These are phyloP conservation scores for Anthonomus grandis DNA, from an alignment of 1,140 invertebrate genomes.

Conservation along the genomic window DNA sequence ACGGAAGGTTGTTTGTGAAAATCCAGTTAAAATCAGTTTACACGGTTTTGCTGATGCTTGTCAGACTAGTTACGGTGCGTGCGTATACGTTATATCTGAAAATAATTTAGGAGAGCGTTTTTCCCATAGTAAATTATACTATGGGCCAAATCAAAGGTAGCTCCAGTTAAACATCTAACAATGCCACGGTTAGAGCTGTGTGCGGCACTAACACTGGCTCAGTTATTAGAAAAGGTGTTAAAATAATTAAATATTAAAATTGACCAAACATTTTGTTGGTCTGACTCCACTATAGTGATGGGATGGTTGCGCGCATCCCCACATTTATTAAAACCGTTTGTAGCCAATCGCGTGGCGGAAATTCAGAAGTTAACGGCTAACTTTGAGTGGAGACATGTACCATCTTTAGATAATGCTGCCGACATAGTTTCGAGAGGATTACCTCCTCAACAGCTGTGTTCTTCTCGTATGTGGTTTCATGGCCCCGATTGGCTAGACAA, in stretches of 20 bases:
- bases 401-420: too few relatives aligned
- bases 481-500: too few relatives aligned
- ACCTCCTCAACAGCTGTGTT: too few relatives aligned
- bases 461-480: too few relatives aligned
- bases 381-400: too few relatives aligned
- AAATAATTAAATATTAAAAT: constrained; percentile 4
- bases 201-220: constrained; percentile 41
- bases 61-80: constrained; percentile 28
- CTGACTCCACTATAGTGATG: constrained; percentile 33
- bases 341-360: constrained; percentile 44
- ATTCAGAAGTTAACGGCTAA: constrained; percentile 34
- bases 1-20: too few relatives aligned
- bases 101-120: constrained; percentile 30
- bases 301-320: constrained; percentile 29
- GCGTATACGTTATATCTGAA: constrained; percentile 31
- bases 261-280: constrained; percentile 15
- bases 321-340: constrained; percentile 37
- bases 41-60: constrained; percentile 36
- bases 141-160: constrained; percentile 33
- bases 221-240: constrained; percentile 13
- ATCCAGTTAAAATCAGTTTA: too few relatives aligned
- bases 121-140: constrained; percentile 17
- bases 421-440: too few relatives aligned
- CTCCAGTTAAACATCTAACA: constrained; percentile 43
- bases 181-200: constrained; percentile 48